Base-by-base conservation (phyloP, 2,797 vertebrate species). In the Poecilia gillii region DNA sequence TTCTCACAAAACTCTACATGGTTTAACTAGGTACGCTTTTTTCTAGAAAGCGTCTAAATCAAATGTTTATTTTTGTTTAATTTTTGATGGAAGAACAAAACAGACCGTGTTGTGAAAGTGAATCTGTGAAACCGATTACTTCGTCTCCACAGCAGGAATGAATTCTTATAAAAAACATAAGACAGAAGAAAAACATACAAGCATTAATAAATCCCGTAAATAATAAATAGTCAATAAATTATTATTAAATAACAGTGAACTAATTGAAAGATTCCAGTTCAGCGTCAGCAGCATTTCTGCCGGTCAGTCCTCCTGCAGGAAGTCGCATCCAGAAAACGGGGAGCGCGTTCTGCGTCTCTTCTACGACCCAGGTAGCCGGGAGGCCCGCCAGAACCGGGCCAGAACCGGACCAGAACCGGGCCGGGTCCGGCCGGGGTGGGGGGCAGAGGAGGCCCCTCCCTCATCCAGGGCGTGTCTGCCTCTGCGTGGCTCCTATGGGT, bases 221-320 rank as follows among this genome's bases (percentile, higher is more conserved):
- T 86, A 90, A 88, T 93, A 83, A 88, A 84, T 79, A 83, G 81
- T 89, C 86, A 71, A 91, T 88, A 89, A 82, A 91, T 89, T 76
- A 93, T 81, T 83, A 89, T 94, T 94, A 92, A 88, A 92, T 93
- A 87, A 73, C 80, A 70, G 78, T 79, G 77, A 87, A 83, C 66
- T 81, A 68, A 73, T 78, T 57, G 78, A 82, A 83, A 53, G 33
- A 85, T 79, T 86, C 83, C 81, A 66, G 41, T 85, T 72, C 82
- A 81, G 80, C 79, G 46, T 85, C 82, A 68, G 84, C 79, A 85
- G 80, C 55, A 6, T 87, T 87, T 86, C 53, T 16, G 23, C 74
- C 79, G 78, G 74, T 90, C 75, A 53, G 82, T 78, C 80, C 68
- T 55, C 73, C 81, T 83, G 87, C 81, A 81, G 78, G 85, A 80